phyloP scores from a whole-genome alignment of 2,113 vertebrate genomes.

The Mugil cephalus region DNA sequence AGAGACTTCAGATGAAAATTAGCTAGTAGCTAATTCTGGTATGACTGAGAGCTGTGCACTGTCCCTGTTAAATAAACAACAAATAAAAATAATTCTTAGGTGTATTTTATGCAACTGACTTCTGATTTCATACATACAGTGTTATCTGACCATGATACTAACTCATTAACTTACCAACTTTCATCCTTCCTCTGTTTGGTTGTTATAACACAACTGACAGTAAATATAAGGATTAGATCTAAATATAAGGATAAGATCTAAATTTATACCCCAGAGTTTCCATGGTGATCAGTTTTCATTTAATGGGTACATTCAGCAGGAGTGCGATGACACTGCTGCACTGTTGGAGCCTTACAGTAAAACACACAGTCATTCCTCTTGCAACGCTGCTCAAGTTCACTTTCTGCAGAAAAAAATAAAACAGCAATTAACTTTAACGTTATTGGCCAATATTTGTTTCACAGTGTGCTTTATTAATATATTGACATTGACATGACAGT shows the following conservation, averaged over 20 bases:
- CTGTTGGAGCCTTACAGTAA: neutral
- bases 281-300: slow-evolving; percentile 16
- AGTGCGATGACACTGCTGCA: slow-evolving; percentile 22
- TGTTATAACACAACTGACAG: neutral
- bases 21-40: too few species aligned
- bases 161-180: neutral
- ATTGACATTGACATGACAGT: too few species aligned
- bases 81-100: too few species aligned
- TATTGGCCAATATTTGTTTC: too few species aligned
- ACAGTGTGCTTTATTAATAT: too few species aligned
- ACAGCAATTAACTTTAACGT: too few species aligned
- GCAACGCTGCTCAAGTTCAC: neutral
- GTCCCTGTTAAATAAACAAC: too few species aligned
- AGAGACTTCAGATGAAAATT: too few species aligned
- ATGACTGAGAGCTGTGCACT: too few species aligned
- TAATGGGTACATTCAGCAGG: neutral
- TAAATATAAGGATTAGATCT: neutral
- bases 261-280: slow-evolving; percentile 8
- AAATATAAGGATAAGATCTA: neutral
- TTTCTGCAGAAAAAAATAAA: too few species aligned
- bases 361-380: slow-evolving; percentile 15
- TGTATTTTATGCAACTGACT: neutral
- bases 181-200: neutral
- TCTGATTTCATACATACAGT: neutral
- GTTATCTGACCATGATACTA: neutral